Conservation (phyloP, 53 echinoderm and acorn worm genomes). For the Henricia sp. region DNA sequence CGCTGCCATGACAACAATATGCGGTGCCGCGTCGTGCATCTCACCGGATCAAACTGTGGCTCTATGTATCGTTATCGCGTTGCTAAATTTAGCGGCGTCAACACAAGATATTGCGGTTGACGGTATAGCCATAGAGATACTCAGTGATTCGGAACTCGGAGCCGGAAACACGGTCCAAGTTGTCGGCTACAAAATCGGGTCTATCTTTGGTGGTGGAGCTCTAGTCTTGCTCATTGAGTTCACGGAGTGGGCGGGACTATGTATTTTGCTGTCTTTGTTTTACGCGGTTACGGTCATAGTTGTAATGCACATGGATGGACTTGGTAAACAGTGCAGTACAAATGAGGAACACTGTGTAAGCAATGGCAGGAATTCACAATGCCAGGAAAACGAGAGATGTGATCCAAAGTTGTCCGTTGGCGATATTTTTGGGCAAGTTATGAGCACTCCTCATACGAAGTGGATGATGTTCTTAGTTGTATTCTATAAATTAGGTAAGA, state of each 20-base stretch:
- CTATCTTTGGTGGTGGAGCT: constrained; percentile 78
- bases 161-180: constrained; percentile 80
- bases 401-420: not conserved
- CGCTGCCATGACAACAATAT: constrained; percentile 49
- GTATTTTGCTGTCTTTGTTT: constrained; percentile 39
- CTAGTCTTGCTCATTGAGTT: constrained; percentile 61
- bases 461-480: constrained; percentile 67
- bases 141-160: constrained; percentile 65
- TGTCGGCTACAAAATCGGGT: constrained; percentile 78
- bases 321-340: constrained; percentile 33
- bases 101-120: constrained; percentile 84
- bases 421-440: not conserved
- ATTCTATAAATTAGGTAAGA: constrained; percentile 77
- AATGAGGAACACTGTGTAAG: not conserved
- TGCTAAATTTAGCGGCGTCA: constrained; percentile 66
- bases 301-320: constrained; percentile 7
- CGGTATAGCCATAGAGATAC: constrained; percentile 68
- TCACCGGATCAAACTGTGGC: constrained; percentile 17
- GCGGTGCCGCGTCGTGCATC: constrained; percentile 52
- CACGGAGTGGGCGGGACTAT: constrained; percentile 66
- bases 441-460: constrained; percentile 52
- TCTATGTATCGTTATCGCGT: constrained; percentile 50
- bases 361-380: not conserved
- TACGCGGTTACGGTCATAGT: constrained; percentile 30
- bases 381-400: not conserved